These are phyloP conservation scores for Prinia subflava DNA, from an alignment of 2,113 vertebrate species.

Conservation along the genomic window DNA sequence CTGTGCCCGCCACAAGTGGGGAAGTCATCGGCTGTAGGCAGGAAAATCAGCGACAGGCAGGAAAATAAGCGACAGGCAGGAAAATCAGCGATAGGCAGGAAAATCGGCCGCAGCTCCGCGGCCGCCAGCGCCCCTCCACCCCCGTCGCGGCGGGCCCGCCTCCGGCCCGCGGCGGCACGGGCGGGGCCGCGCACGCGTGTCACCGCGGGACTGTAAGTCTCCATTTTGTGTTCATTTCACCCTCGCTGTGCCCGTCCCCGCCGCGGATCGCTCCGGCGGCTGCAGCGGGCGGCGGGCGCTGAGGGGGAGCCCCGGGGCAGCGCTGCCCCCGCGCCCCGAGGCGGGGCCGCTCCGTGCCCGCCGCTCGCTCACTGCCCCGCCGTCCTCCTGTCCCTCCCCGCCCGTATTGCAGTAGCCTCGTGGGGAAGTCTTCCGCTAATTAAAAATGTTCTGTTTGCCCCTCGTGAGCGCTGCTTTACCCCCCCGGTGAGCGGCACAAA, in stretches of 20 bases:
- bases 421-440: accelerated
- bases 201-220: constrained; percentile 19
- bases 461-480: not conserved
- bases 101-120: not conserved
- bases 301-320: accelerated
- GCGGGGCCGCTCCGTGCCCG: not conserved
- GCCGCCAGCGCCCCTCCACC: too few relatives aligned
- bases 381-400: accelerated
- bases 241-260: accelerated
- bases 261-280: accelerated
- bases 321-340: not conserved
- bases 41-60: not conserved
- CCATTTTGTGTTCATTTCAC: not conserved
- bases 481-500: not conserved
- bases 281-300: not conserved
- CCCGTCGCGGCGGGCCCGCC: not conserved
- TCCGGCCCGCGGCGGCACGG: not conserved
- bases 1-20: not conserved
- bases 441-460: accelerated
- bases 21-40: not conserved
- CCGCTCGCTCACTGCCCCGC: accelerated
- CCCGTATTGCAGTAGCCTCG: accelerated
- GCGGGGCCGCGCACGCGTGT: not conserved
- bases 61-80: accelerated
- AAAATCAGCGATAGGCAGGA: accelerated